Percentiles rank a stretch among this genome's conserved stretches.
Conservation (phyloP, 2,888 invertebrate genomes). For the Nemapogon koenigi region DNA sequence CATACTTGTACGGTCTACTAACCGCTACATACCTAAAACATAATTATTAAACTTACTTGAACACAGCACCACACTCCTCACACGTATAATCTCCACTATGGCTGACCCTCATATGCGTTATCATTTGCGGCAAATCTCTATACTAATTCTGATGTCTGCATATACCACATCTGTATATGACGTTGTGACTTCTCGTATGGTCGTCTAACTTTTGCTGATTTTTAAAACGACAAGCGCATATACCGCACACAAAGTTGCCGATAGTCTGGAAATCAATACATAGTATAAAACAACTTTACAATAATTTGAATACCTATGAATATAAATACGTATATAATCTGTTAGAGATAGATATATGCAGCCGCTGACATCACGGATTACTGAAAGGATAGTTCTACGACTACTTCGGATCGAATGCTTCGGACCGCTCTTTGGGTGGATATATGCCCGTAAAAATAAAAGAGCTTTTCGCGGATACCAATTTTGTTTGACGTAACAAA, state of each 20-base stretch:
- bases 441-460: neutral
- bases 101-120: neutral
- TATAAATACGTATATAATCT: too few relatives aligned
- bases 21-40: neutral
- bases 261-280: too few relatives aligned
- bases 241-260: neutral
- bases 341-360: too few relatives aligned
- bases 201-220: neutral
- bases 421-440: neutral
- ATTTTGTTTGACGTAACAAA: too few relatives aligned
- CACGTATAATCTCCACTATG: constrained; percentile 1
- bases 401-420: too few relatives aligned
- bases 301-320: too few relatives aligned
- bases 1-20: too few relatives aligned
- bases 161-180: neutral
- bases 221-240: neutral
- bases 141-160: neutral
- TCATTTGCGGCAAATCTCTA: neutral
- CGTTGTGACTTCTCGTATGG: neutral
- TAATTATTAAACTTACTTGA: neutral
- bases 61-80: neutral
- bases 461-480: too few relatives aligned
- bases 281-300: too few relatives aligned
- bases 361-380: too few relatives aligned
- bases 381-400: too few relatives aligned